phyloP scores from a whole-genome alignment of 1,140 invertebrate species.

The Dendroctonus ponderosae region DNA sequence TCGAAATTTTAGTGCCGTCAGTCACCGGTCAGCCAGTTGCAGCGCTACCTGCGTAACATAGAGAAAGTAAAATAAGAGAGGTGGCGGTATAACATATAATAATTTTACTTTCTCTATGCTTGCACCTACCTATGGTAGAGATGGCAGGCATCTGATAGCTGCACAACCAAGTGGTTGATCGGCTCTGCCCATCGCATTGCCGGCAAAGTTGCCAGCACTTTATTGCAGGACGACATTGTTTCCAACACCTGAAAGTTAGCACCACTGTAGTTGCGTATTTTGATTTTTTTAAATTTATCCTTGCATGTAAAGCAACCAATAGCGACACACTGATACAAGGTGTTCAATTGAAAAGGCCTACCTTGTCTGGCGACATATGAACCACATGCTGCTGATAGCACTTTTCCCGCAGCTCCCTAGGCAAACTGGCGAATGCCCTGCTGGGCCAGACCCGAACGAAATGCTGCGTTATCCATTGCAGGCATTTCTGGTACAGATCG shows the following conservation, averaged over 20 bases:
- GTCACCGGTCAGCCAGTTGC: no score
- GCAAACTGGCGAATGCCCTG: slow-evolving; percentile 77
- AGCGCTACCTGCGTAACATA: no score
- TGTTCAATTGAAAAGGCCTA: background rate
- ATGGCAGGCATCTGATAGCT: slow-evolving; percentile 65
- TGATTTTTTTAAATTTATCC: no score
- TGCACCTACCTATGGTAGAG: slow-evolving; percentile 46
- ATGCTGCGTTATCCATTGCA: slow-evolving; percentile 81
- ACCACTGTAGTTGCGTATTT: no score
- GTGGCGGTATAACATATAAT: no score
- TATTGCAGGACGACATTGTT: slow-evolving; percentile 67
- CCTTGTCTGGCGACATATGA: slow-evolving; percentile 57
- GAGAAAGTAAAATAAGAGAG: no score
- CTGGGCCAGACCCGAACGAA: slow-evolving; percentile 85
- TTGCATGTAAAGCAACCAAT: no score
- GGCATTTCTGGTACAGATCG: slow-evolving; percentile 79
- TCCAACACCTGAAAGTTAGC: slow-evolving; percentile 45
- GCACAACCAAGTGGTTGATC: slow-evolving; percentile 64
- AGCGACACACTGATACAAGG: no score
- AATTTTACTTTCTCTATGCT: no score
- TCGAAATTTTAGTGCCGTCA: no score
- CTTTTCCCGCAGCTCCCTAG: slow-evolving; percentile 76
- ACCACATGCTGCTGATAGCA: slow-evolving; percentile 79
- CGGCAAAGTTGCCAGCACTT: slow-evolving; percentile 65
- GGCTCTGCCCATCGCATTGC: slow-evolving; percentile 72